Conservation (phyloP, 2,888 invertebrate genomes). For the Rotaria sp. region DNA sequence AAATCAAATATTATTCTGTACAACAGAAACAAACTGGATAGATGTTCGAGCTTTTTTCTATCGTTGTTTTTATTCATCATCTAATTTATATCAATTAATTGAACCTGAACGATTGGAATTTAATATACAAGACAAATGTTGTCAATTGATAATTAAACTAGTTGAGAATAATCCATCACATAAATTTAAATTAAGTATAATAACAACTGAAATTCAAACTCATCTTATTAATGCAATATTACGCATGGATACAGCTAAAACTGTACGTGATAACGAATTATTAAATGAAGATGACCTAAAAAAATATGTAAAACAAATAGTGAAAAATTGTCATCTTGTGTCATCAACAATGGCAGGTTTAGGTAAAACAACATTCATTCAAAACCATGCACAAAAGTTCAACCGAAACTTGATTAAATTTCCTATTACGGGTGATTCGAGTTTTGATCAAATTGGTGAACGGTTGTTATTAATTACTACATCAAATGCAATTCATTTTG, state of each 20-base stretch:
- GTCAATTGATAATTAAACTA: background rate
- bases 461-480: background rate
- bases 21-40: background rate
- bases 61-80: background rate
- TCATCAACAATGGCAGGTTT: background rate
- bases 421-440: background rate
- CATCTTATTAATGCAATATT: background rate
- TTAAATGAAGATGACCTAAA: background rate
- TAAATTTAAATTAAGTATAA: background rate
- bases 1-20: background rate
- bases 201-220: background rate
- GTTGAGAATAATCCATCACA: background rate
- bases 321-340: background rate
- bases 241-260: background rate
- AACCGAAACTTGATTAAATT: background rate
- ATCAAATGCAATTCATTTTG: background rate
- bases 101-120: background rate
- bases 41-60: background rate
- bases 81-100: background rate
- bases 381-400: background rate
- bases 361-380: background rate
- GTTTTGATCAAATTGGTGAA: background rate
- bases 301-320: background rate
- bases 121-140: background rate
- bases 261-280: background rate